phyloP scores from a whole-genome alignment of 2,113 vertebrate species.

The Physeter macrocephalus region DNA sequence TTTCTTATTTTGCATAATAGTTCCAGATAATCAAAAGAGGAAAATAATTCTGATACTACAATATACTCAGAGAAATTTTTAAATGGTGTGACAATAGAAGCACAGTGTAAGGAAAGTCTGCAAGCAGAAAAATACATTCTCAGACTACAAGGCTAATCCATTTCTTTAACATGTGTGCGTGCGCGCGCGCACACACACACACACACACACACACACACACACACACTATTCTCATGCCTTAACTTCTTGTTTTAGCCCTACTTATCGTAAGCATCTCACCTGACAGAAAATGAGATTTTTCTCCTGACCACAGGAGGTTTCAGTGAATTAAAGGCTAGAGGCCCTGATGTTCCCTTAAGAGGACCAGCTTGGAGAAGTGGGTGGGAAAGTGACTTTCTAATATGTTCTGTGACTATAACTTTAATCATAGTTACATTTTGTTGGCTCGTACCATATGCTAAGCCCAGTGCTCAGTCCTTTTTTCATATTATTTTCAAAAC shows the following conservation, averaged over 20 bases:
- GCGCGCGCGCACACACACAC: fast-evolving
- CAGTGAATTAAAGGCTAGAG: not conserved
- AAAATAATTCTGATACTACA: not conserved
- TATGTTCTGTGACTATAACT: not conserved
- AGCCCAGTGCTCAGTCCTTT: not conserved
- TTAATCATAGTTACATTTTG: not conserved
- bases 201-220: not conserved
- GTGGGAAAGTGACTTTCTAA: not conserved
- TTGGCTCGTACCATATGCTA: not conserved
- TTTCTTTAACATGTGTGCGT: not conserved
- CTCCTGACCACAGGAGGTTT: not conserved
- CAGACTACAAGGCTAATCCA: not conserved
- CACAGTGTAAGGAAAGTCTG: not conserved
- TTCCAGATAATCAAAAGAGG: not conserved
- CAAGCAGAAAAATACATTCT: not conserved
- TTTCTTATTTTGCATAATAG: not conserved
- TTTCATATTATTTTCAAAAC: not conserved
- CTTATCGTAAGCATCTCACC: not conserved
- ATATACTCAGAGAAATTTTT: not conserved
- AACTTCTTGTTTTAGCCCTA: not conserved
- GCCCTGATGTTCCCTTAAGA: not conserved
- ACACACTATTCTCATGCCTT: not conserved
- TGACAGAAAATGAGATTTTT: not conserved
- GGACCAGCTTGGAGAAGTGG: not conserved
- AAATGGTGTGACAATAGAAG: not conserved